Conservation (phyloP, 2,797 vertebrate genomes). For the Cygnus olor region DNA sequence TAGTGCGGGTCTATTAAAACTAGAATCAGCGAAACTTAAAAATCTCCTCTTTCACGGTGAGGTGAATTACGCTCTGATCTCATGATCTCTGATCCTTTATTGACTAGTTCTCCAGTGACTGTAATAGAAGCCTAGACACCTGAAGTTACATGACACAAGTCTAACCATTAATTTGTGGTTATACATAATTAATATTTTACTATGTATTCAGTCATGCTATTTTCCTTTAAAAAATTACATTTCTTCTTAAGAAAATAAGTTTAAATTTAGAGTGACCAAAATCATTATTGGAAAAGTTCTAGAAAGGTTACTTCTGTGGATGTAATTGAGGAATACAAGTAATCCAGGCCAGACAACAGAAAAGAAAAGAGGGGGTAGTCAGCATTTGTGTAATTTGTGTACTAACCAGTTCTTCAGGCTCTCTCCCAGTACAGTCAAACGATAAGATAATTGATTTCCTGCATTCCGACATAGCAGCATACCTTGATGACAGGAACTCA, state of each 20-base stretch:
- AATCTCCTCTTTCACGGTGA: fast-evolving
- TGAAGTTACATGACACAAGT: neutral
- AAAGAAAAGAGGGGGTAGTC: neutral
- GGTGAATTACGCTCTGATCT: neutral
- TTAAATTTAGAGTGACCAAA: neutral
- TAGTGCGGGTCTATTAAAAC: neutral
- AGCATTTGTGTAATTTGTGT: neutral
- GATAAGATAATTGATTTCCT: neutral
- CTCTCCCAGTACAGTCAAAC: neutral
- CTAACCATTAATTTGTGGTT: neutral
- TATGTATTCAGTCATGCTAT: neutral
- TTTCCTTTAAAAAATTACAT: neutral
- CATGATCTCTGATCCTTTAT: neutral
- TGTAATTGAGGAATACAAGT: neutral
- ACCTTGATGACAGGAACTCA: neutral
- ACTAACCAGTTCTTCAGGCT: neutral
- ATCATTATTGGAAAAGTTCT: neutral
- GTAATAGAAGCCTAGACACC: neutral
- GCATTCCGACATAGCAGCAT: fast-evolving
- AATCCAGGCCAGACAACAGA: neutral
- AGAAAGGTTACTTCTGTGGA: neutral
- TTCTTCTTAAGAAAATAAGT: neutral
- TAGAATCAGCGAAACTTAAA: neutral
- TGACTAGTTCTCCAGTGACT: neutral
- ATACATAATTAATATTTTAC: neutral